phyloP scores from a whole-genome alignment of 2,113 vertebrate genomes.

The Zosterops lateralis region DNA sequence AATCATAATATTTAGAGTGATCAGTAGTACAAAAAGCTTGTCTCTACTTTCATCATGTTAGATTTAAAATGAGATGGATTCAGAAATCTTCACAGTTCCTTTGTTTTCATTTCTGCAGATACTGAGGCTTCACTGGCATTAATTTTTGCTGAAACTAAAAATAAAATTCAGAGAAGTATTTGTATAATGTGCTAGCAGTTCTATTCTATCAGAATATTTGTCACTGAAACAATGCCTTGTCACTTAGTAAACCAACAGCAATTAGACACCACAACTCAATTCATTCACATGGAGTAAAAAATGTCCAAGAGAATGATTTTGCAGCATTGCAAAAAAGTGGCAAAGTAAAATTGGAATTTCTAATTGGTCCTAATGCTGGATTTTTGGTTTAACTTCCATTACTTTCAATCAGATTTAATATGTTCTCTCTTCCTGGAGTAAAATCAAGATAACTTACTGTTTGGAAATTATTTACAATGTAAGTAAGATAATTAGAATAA shows the following conservation, averaged over 20 bases:
- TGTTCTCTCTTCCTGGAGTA: not conserved
- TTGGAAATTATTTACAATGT: not conserved
- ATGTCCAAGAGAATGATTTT: not conserved
- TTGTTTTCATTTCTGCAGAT: slow-evolving; percentile 7
- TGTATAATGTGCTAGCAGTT: not conserved
- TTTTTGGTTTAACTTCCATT: not conserved
- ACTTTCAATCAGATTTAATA: not conserved
- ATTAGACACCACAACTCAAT: not conserved
- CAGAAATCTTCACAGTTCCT: not conserved
- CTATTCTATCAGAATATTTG: not conserved
- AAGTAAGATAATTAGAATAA: not conserved
- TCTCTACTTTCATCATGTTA: not conserved
- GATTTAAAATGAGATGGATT: slow-evolving; percentile 2
- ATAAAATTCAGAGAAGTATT: not conserved
- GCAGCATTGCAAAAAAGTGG: not conserved
- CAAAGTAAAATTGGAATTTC: not conserved
- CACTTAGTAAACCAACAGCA: slow-evolving; percentile 11
- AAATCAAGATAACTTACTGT: not conserved
- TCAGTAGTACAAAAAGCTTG: not conserved
- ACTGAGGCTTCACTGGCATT: not conserved
- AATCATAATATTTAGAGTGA: not conserved
- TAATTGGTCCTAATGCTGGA: not conserved
- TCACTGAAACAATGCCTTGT: slow-evolving; percentile 22
- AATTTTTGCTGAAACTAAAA: slow-evolving; percentile 5
- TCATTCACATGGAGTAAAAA: not conserved